Base-by-base conservation (phyloP, 2,797 vertebrate species). In the Rhinella marina region DNA sequence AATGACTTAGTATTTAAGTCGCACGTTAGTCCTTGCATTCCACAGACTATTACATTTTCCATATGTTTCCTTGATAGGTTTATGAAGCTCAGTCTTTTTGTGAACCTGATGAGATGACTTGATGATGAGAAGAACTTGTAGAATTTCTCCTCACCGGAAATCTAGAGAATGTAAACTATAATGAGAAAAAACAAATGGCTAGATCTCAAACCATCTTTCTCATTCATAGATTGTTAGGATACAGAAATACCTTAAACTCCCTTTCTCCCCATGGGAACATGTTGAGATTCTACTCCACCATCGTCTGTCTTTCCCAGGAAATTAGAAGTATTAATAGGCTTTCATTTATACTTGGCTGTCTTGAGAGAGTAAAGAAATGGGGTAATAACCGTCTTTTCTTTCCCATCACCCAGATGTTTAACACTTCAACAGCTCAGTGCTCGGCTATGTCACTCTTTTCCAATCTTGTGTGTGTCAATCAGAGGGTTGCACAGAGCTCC, bases 261-360 rank as follows among this genome's bases (percentile, higher is more conserved):
- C 50, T 2, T 4, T 16, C 21, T 48, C 29, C 23, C 29, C 48
- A 14, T 12, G 29, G 29, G 76, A n/a, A 70, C 19, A 68, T 32
- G 25, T 41, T n/a, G 25, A 64, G 81, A 64, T 41, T 11, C n/a
- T 64, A 54, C 54, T 23, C 16, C 21, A 1, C 56, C 9, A 6
- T 62, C 41, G 64, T 68, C 76, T 81, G 50, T 29, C 56, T 64
- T 82, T 76, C 56, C 48, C 3, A 23, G 70, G 32, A 76, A 87
- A 87, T 82, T 87, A 87, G 68, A 87, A 81, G 54, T 29, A 87
- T 87, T 87, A 56, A 78, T 83, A 78, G 73, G n/a, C 80, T 64
- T 73, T 76, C 54, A 87, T 82, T 82, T 82, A 17, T 75, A 82
- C 70, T 17, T 64, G 8, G 4, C 48, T 66, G 72, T 87, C 72